Conservation (phyloP, 2,113 vertebrate genomes). For the Oncorhynchus mykiss region DNA sequence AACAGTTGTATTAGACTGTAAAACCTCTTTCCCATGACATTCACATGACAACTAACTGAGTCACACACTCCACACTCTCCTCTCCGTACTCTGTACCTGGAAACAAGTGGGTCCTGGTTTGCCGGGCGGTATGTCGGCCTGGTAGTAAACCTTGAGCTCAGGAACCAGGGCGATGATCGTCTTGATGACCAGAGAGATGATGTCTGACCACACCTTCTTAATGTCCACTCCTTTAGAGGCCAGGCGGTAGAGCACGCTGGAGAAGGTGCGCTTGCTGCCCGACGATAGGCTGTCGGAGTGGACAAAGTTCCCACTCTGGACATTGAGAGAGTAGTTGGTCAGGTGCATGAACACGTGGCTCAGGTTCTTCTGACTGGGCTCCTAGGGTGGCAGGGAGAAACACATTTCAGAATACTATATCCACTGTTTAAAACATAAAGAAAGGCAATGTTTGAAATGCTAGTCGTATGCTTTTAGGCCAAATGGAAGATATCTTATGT, state of each 20-base stretch:
- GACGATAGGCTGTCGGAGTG: constrained; percentile 90
- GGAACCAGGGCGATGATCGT: constrained; percentile 91
- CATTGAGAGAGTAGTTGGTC: constrained; percentile 95
- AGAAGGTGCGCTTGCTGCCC: constrained; percentile 95
- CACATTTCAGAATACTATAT: too few species aligned
- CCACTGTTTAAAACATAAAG: too few species aligned
- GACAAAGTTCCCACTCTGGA: constrained; percentile 91
- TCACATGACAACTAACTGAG: background rate
- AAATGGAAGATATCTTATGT: too few species aligned
- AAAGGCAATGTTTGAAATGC: too few species aligned
- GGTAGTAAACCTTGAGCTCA: constrained; percentile 93
- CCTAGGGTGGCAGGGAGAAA: constrained; percentile 49
- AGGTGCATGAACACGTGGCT: constrained; percentile 96
- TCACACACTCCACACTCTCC: background rate
- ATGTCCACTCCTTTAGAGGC: constrained; percentile 88
- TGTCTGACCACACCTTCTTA: constrained; percentile 96
- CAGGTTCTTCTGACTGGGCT: constrained; percentile 89
- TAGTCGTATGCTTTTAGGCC: too few species aligned
- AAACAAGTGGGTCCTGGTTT: constrained; percentile 95
- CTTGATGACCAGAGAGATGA: constrained; percentile 95
- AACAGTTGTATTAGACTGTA: too few species aligned
- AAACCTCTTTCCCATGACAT: background rate
- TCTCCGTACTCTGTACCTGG: constrained; percentile 75
- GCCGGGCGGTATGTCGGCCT: constrained; percentile 90
- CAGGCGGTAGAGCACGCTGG: constrained; percentile 87